Conservation (phyloP, 35 echinoderm and acorn worm genomes). For the Apostichopus parvimensis region DNA sequence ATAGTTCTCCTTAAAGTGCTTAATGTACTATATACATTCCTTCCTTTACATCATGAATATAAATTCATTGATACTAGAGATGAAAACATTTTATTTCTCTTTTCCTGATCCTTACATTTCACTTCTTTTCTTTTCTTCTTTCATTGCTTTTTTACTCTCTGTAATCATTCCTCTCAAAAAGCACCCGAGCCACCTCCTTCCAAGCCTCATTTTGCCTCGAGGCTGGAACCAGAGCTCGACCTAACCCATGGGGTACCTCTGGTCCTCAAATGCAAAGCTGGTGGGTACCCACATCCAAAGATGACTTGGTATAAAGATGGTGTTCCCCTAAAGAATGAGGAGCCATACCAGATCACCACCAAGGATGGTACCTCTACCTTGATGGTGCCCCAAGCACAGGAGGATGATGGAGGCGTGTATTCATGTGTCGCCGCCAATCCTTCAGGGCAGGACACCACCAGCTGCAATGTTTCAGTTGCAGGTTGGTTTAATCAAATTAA, state of each 20-base stretch:
- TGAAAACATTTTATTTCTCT: background rate
- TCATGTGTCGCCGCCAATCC: constrained; percentile 43
- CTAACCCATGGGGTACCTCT: constrained; percentile 14
- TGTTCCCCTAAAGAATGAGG: constrained; percentile 34
- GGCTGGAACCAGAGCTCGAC: constrained; percentile 32
- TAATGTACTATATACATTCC: background rate
- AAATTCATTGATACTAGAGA: too few species aligned
- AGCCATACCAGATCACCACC: constrained; percentile 3
- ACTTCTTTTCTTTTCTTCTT: background rate
- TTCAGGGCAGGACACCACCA: constrained; percentile 30
- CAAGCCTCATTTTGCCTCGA: constrained; percentile 35
- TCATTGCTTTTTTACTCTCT: too few species aligned
- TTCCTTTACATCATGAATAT: too few species aligned
- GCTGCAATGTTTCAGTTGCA: constrained; percentile 51
- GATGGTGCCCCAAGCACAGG: constrained; percentile 31
- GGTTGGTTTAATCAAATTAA: background rate
- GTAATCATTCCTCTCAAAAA: background rate
- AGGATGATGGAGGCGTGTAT: constrained; percentile 40
- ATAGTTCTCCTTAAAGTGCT: background rate
- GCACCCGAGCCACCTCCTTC: constrained; percentile 38
- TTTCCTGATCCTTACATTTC: background rate
- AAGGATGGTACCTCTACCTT: constrained; percentile 27
- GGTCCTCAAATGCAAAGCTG: constrained; percentile 39
- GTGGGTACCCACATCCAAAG: constrained; percentile 44
- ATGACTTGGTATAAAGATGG: constrained; percentile 61